Conservation (phyloP, 2,888 invertebrate species). For the Alviniconcha strummeri region DNA sequence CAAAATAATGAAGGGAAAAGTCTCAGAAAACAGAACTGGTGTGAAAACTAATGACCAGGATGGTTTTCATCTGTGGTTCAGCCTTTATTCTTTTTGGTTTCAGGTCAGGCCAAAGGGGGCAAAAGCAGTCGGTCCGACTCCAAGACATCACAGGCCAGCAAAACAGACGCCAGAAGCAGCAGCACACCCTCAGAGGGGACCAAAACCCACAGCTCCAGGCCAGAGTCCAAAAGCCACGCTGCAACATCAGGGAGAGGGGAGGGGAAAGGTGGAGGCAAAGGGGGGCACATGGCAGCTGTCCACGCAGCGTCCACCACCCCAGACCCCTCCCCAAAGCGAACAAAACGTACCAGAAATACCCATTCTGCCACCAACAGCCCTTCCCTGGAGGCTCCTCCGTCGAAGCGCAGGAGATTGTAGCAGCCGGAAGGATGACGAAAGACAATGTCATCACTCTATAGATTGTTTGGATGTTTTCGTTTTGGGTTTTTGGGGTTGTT, state of each 20-base stretch:
- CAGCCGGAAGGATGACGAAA: neutral
- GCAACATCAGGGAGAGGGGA: constrained; percentile 10
- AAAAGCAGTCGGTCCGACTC: constrained; percentile 24
- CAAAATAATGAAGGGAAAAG: no score
- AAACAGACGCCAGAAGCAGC: constrained; percentile 22
- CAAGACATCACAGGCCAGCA: constrained; percentile 26
- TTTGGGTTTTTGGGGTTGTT: no score
- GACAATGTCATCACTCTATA: no score
- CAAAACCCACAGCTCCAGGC: constrained; percentile 7
- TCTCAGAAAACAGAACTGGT: no score
- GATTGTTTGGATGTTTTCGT: no score
- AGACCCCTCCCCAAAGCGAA: constrained; percentile 61
- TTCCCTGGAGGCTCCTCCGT: constrained; percentile 54
- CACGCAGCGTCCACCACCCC: constrained; percentile 43
- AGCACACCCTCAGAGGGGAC: constrained; percentile 16
- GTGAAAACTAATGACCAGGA: no score
- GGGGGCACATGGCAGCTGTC: neutral
- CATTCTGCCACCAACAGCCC: constrained; percentile 57
- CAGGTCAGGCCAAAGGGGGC: constrained; percentile 31
- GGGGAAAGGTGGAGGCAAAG: constrained; percentile 27
- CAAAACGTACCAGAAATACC: constrained; percentile 58
- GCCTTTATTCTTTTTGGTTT: no score
- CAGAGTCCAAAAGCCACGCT: constrained; percentile 26
- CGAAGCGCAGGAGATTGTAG: constrained; percentile 55
- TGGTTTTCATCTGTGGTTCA: no score